Evolutionary conservation across 2,888 invertebrate genomes (phyloP).

Genomic region (Pristionchus entomophagus): DNA sequence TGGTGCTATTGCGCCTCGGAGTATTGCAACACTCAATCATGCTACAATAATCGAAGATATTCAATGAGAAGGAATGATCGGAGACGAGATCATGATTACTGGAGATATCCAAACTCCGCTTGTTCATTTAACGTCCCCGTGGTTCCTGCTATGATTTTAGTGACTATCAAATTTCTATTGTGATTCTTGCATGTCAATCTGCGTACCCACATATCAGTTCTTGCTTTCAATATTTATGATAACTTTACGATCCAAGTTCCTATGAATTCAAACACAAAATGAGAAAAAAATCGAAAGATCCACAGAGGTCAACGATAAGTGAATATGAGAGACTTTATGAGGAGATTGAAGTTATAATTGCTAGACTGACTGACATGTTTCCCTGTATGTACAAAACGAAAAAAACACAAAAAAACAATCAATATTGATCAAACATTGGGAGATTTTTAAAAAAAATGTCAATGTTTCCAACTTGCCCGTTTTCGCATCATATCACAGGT

Average conservation of each 20-base stretch:
- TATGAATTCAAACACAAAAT: conserved; percentile 29
- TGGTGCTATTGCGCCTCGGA: conserved; percentile 73
- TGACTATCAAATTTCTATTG: conserved; percentile 24
- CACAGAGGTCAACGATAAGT: conserved; percentile 40
- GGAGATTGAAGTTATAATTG: conserved; percentile 13
- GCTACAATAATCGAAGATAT: conserved; percentile 49
- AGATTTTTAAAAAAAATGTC: neutral
- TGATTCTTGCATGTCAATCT: conserved; percentile 25
- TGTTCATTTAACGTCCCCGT: neutral
- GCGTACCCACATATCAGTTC: conserved; percentile 11
- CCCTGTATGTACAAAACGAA: conserved; percentile 38
- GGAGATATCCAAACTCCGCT: conserved; percentile 35
- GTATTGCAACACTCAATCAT: conserved; percentile 63
- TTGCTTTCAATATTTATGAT: neutral
- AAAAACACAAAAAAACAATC: conserved; percentile 30
- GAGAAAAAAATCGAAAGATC: conserved; percentile 33
- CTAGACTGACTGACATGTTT: conserved; percentile 25
- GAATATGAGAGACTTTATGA: conserved; percentile 15
- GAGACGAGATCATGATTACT: conserved; percentile 29
- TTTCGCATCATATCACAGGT: conserved; percentile 36
- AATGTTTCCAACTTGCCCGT: conserved; percentile 33
- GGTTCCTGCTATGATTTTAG: neutral
- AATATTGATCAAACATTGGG: neutral
- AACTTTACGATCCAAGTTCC: conserved; percentile 25
- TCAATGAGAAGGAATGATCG: conserved; percentile 2